A percentile compares a stretch with the other conserved stretches of the same genome.
These are phyloP conservation scores for Hozukius guyotensis DNA, from an alignment of 2,797 vertebrate genomes.

Conservation along the genomic window DNA sequence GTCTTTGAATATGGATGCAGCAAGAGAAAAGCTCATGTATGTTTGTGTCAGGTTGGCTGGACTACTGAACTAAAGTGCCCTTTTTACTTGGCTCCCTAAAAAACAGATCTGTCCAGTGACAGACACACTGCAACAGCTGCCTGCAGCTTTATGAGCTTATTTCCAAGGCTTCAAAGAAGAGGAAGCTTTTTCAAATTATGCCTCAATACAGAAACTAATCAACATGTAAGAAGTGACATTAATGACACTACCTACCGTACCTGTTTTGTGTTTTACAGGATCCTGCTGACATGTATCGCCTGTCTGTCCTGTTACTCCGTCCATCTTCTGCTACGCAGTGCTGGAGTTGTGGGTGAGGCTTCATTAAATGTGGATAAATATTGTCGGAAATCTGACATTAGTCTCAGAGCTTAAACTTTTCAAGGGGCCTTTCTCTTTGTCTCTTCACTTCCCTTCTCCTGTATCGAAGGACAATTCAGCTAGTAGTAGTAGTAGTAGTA, in stretches of 20 bases:
- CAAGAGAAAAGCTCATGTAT: background rate
- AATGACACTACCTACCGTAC: background rate
- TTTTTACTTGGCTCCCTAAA: background rate
- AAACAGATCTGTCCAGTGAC: background rate
- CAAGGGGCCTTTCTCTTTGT: background rate
- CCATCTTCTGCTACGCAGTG: conserved; percentile 87
- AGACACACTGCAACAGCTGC: background rate
- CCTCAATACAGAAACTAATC: background rate
- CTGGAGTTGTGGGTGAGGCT: conserved; percentile 87
- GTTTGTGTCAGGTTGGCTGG: background rate
- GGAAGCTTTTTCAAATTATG: background rate
- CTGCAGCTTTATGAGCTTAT: background rate
- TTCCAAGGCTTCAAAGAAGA: background rate
- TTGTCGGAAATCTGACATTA: background rate
- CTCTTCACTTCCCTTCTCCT: background rate
- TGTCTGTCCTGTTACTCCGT: conserved; percentile 88
- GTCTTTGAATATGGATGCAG: background rate
- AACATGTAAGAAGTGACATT: background rate
- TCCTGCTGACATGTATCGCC: conserved; percentile 85
- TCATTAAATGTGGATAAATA: background rate
- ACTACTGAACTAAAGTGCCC: background rate
- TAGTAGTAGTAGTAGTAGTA: background rate
- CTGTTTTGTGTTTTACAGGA: conserved; percentile 67
- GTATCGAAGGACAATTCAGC: background rate
- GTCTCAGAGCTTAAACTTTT: background rate